Conservation (phyloP, 2,888 invertebrate species). For the Peribatodes rhomboidaria region DNA sequence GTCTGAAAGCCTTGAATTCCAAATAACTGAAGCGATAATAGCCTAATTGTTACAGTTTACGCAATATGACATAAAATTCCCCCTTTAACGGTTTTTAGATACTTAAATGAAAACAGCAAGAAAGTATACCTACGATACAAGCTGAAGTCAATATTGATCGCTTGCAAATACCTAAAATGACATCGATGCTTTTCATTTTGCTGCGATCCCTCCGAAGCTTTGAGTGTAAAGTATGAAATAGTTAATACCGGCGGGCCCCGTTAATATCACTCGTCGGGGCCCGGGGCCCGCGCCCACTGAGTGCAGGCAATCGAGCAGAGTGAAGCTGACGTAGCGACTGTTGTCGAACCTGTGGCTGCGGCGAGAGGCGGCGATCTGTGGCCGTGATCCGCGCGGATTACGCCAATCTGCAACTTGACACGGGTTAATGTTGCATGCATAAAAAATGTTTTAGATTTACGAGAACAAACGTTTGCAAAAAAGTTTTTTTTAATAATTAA, state of each 20-base stretch:
- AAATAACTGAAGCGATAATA: background rate
- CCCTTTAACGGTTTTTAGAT: too few relatives aligned
- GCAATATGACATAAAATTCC: too few relatives aligned
- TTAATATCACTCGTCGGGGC: conserved; percentile 3
- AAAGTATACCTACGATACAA: too few relatives aligned
- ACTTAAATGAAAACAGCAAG: too few relatives aligned
- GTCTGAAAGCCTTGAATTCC: background rate
- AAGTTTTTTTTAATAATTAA: too few relatives aligned
- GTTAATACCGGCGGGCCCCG: conserved; percentile 4
- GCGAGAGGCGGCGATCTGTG: conserved; percentile 4
- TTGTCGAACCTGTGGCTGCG: background rate
- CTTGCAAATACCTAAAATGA: background rate
- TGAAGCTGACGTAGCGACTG: background rate
- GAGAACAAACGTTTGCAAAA: too few relatives aligned
- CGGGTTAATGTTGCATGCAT: background rate
- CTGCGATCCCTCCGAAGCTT: background rate
- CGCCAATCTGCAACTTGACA: background rate
- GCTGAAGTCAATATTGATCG: background rate
- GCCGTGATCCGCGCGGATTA: conserved; percentile 21
- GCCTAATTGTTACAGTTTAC: background rate
- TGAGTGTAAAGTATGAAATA: conserved; percentile 1
- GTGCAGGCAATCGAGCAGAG: background rate
- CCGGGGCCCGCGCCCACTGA: background rate
- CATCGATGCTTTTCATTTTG: background rate
- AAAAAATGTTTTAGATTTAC: too few relatives aligned